These are phyloP conservation scores for Amphilophus citrinellus DNA, from an alignment of 2,113 vertebrate species.

Conservation along the genomic window DNA sequence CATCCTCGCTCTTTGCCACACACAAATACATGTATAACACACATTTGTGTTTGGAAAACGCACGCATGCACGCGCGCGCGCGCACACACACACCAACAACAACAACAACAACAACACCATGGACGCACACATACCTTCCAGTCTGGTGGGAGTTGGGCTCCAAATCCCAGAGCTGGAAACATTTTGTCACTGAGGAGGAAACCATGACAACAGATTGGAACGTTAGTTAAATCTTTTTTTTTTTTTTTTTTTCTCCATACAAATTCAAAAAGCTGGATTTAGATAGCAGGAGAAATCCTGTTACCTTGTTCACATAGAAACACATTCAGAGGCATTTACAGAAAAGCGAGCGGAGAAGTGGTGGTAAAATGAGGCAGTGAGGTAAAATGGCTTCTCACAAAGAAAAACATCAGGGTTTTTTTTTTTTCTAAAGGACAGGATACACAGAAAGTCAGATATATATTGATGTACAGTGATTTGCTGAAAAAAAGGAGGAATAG, in stretches of 20 bases:
- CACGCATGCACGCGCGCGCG: neutral
- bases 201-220: constrained; percentile 73
- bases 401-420: neutral
- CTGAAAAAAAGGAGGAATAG: neutral
- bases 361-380: neutral
- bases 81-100: constrained; percentile 54
- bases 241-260: neutral
- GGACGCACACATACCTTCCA: constrained; percentile 90
- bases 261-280: constrained; percentile 62
- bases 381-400: constrained; percentile 18
- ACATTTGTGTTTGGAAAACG: neutral
- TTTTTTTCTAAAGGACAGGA: neutral
- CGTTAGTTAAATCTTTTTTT: constrained; percentile 48
- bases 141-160: constrained; percentile 96
- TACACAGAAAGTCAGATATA: neutral
- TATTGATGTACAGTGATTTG: neutral
- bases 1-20: neutral
- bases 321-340: constrained; percentile 25
- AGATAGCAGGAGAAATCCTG: constrained; percentile 49
- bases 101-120: constrained; percentile 49
- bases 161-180: constrained; percentile 98
- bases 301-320: constrained; percentile 45
- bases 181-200: constrained; percentile 92
- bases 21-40: neutral
- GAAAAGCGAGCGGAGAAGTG: constrained; percentile 7